Base-by-base conservation (phyloP, 1,140 invertebrate species). In the Trachymyrmex septentrionalis region DNA sequence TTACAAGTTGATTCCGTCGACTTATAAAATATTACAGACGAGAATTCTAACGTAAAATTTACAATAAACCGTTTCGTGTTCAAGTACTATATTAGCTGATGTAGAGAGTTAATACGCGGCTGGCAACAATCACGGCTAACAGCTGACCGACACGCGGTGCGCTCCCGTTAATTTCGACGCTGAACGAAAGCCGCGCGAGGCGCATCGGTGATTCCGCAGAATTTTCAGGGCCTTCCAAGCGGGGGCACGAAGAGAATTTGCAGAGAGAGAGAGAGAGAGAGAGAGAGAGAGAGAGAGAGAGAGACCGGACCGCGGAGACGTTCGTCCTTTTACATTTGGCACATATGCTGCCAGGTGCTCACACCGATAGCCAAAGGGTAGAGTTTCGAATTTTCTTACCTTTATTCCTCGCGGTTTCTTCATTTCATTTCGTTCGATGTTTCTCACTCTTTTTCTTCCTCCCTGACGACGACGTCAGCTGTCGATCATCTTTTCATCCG, bases 311-410 rank as follows among this genome's bases (percentile, higher is more conserved):
- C 10, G 16, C 55, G 34, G 69, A 77, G 44, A 38, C 27, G 63
- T 69, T 72, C 21, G 67, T 73, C 48, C 86, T 48, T 81, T 87
- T 89, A 86, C 61, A 50, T 80, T 73, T 85, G 61, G 61, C 64
- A 24, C 89, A 89, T 86, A 90, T 89, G 89, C 76, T 85, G 86
- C 90, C 91, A 92, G 91, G 90, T 92, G 92, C 84, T 92, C 76
- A 67, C 77, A 75, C 86, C 61, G 89, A 82, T 87, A 67, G 72
- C 87, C 82, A 91, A 90, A 91, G 90, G 90, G 86, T 88, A 86
- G 64, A 86, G 75, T 77, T 75, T 86, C 53, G 34, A 90, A 72
- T 90, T 90, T 90, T 90, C 81, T 38, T 87, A 89, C 75, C 81
- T 87, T 87, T 75, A 82, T 89, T 89, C 76, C 81, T 81, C 48